Evolutionary conservation across 2,113 vertebrate species (phyloP), one percentile per base, ranked within the genome.

Genomic region (Eidolon helvum): DNA sequence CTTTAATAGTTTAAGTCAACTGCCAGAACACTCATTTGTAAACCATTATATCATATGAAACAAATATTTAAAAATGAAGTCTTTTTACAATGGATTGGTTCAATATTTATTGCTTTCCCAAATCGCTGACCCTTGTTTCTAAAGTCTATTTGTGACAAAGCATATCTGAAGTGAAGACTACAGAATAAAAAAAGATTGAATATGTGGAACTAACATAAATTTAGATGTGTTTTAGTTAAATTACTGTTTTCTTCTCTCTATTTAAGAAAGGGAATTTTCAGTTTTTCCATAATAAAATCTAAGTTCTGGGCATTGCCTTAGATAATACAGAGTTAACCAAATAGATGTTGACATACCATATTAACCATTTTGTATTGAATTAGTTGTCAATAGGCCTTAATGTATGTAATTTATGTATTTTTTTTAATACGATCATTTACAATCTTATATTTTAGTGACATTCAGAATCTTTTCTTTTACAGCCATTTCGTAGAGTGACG

Each of bases 401-500:
- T 93, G 97, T 98, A 93, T 96, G 97, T 97, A 96, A 98, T 93
- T 98, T 93, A 88, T 98, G 97, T 98, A 8, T 97, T 93, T 97
- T 97, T 97, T 93, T 98, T 96, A 98, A 97, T 99, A 98, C 98
- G 97, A 98, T 98, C 98, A 98, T 97, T 98, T 98, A 15, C 96
- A 98, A 50, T 97, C 83, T 95, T 98, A 83, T 94, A 95, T 97
- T 91, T n/a, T 96, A 99, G 99, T 99, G 99, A 99, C 99, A 99
- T 99, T 99, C 99, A 99, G 99, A 99, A 98, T 99, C 98, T 99
- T 99, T 99, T 99, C 99, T 99, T 98, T 99, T 99, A 97, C 99
- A 99, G 99, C 99, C 99, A 95, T 99, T 99, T 99, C 99, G 99
- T 99, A 99, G 99, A 99, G 99, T 99, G 99, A 99, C 99, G 99